Base-by-base conservation (phyloP, 2,797 vertebrate species). In the Tenualosa ilisha region DNA sequence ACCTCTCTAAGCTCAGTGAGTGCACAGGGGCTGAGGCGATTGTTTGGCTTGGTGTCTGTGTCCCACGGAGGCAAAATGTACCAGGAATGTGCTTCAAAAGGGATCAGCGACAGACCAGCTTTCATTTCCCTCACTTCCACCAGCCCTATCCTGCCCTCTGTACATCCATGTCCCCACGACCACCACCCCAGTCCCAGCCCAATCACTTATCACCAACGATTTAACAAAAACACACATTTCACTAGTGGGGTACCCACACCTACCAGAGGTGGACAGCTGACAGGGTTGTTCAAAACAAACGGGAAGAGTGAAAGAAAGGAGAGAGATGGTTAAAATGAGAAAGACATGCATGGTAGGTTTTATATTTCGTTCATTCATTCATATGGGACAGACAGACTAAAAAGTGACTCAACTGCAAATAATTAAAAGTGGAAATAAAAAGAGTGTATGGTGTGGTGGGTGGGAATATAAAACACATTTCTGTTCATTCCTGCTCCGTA, bases 41-140 rank as follows among this genome's bases (percentile, higher is more conserved):
- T 12, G 26, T 51, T 20, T 46, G 63, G 46, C 43, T 37, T 53
- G 49, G 65, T 22, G 46, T 54, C 63, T 50, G 68, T 26, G 11
- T 17, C 24, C 59, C 54, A 68, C n/a, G 31, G 82, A 40, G 20
- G 31, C 31, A 13, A 13, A 75, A 31, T 15, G 24, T 15, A 75
- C 4, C 72, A 79, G 72, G 72, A 79, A 79, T 79, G 72, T 40
- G 72, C 37, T 79, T 79, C 72, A 79, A 79, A 79, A 43, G 65
- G 72, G 72, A 79, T 46, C 37, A 79, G 72, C 17, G 72, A 46
- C 65, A 37, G 40, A 3, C 72, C 72, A 1, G 40, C 72, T 79
- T 79, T 79, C 72, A 46, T 79, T 79, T 79, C 26, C 65, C 65
- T 31, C 0, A 3, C 31, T 12, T 68, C 63, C 63, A 31, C 6